Conservation (phyloP, 2,888 invertebrate species). For the Eupithecia dodoneata region DNA sequence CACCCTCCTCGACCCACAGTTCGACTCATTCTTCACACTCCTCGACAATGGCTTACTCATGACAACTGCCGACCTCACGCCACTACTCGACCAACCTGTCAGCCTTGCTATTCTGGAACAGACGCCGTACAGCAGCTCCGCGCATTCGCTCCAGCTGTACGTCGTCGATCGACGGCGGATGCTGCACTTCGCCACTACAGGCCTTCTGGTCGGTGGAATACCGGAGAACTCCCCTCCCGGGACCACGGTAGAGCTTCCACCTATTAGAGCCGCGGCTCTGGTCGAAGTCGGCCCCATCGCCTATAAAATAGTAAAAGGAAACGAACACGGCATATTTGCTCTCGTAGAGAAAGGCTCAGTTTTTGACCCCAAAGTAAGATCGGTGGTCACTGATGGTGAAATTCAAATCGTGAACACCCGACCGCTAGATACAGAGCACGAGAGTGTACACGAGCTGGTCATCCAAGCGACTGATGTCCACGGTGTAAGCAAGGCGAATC, state of each 20-base stretch:
- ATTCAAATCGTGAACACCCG: constrained; percentile 90
- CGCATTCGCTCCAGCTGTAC: constrained; percentile 91
- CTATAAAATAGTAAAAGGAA: constrained; percentile 91
- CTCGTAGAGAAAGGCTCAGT: constrained; percentile 85
- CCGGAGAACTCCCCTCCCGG: constrained; percentile 90
- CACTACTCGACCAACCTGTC: constrained; percentile 91
- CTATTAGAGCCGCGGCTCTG: constrained; percentile 89
- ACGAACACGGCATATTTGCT: constrained; percentile 89
- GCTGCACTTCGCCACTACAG: constrained; percentile 89
- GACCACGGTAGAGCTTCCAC: constrained; percentile 88
- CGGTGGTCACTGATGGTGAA: constrained; percentile 85
- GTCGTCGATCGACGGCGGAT: constrained; percentile 93
- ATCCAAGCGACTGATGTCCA: constrained; percentile 92
- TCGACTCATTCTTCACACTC: constrained; percentile 93
- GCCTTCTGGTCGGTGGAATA: constrained; percentile 87
- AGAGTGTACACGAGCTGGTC: constrained; percentile 88
- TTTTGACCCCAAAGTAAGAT: constrained; percentile 76
- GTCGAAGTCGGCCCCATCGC: constrained; percentile 87
- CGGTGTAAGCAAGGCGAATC: constrained; percentile 91
- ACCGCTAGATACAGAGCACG: constrained; percentile 91
- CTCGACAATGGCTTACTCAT: constrained; percentile 94
- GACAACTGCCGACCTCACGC: constrained; percentile 94
- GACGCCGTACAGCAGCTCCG: constrained; percentile 90
- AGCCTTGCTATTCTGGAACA: constrained; percentile 93
- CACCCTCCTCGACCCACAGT: constrained; percentile 89